Base-by-base conservation (phyloP, 2,888 invertebrate genomes). In the Acleris literana region DNA sequence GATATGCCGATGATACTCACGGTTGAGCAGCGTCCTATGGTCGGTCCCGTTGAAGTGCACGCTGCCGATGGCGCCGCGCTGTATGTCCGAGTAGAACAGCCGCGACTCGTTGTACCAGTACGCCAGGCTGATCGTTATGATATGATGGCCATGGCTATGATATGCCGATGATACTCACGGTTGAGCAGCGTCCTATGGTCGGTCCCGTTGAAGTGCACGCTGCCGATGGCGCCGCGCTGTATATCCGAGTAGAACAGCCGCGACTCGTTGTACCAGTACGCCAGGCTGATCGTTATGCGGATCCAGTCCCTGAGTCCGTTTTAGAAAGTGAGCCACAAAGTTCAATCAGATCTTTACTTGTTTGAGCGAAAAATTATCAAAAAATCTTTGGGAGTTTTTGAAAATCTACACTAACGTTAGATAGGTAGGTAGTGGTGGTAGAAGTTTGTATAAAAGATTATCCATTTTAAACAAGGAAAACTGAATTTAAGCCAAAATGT, bases 61-160 rank as follows among this genome's bases (percentile, higher is more conserved):
- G 43, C 95, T 94, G 88, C 96, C 96, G 79, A 98, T 97, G 72
- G 96, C 95, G 64, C 97, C 97, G 78, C 95, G 93, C 83, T 97
- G 97, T 70, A 98, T 97, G 87, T 98, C 98, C 0, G 97, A 97
- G 90, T 97, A 98, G 91, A 97, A 97, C 57, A 97, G 90, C 58
- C 95, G 90, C 73, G 94, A 93, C 39, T 90, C 88, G 67, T 90
- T 87, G 86, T 96, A 97, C 88, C 97, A 96, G 86, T 95, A 97
- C 1, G 97, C 94, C 61, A 98, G 92, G 22, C 97, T 97, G 76
- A 98, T 97, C 9, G 97, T 97, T 90, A 98, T 98, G 64, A 20
- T 20, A 2, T 22, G 22, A 22, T 22, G 3, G 3, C 22, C 22
- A 3, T 3, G 22, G 22, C 3, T 22, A 22, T 22, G 22, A 22